Percentiles rank a stretch among this genome's conserved stretches.
Conservation (phyloP, 2,797 vertebrate genomes). For the Urophycis tenuis region DNA sequence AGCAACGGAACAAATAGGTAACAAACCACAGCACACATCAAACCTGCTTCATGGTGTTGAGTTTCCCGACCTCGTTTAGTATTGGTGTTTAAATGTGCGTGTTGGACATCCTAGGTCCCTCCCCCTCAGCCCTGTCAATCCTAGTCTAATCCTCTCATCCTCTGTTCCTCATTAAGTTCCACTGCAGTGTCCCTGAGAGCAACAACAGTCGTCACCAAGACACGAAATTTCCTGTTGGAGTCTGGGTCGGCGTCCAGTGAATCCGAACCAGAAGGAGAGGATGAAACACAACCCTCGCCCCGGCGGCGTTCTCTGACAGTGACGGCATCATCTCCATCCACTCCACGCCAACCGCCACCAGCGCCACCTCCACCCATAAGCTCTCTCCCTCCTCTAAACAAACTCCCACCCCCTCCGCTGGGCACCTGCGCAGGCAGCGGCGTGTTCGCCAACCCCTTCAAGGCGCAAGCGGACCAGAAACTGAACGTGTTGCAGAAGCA, state of each 20-base stretch:
- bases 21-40: background rate
- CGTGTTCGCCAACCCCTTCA: constrained; percentile 77
- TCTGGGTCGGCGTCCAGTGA: constrained; percentile 63
- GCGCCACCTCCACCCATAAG: background rate
- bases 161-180: constrained; percentile 6
- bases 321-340: background rate
- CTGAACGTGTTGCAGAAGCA: constrained; percentile 74
- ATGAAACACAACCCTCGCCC: constrained; percentile 12
- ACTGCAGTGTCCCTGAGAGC: constrained; percentile 5
- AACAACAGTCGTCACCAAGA: constrained; percentile 28
- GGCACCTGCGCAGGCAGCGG: constrained; percentile 55
- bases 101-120: background rate
- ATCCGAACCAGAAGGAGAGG: constrained; percentile 44
- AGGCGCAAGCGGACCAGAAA: constrained; percentile 65
- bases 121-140: background rate
- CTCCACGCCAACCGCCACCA: background rate
- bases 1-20: constrained; percentile 25
- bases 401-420: constrained; percentile 63
- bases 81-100: no score
- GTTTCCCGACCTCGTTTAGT: no score
- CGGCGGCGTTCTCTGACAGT: background rate
- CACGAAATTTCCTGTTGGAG: constrained; percentile 67
- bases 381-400: constrained; percentile 21
- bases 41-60: background rate
- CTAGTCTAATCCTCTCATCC: background rate